Base-by-base conservation (phyloP, 2,113 vertebrate species). In the Pao palembangensis region DNA sequence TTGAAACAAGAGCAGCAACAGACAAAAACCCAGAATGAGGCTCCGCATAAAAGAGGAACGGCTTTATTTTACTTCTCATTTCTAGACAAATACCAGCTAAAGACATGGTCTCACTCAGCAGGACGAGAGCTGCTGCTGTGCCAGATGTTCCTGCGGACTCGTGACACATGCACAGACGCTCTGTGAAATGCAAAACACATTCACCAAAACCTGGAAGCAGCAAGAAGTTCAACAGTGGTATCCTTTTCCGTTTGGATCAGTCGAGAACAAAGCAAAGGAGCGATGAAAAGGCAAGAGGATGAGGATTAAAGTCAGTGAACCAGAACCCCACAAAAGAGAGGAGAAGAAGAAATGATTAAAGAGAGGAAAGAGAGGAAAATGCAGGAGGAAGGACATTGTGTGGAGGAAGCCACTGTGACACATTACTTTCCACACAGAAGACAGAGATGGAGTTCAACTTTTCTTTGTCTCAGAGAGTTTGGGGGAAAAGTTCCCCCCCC, bases 381-480 rank as follows among this genome's bases (percentile, higher is more conserved):
- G 67, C 55, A 67, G 4, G 34, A 73, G 52, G 68, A 51, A 73
- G 75, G 68, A 72, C 43, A 70, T 38, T 62, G 64, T 52, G 56
- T 15, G n/a, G 64, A 64, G 72, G 79, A 82, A 71, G 64, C 57
- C 19, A 47, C 67, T 64, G 48, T 60, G 69, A 75, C 59, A 60
- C 56, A 60, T 58, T 48, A 42, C 46, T 75, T 75, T 71, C 69
- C 57, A 64, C 52, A 55, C 67, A 43, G 56, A 79, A 54, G 51
- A 67, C 47, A 75, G 56, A 54, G 76, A 77, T 75, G 70, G 58
- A 74, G 64, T 60, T 67, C 15, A 78, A 74, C 70, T 85, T 84
- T 76, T 82, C 85, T 87, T 87, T 89, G 82, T 88, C 73, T 84
- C 54, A 69, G 12, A 76, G 60, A 76, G 62, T 81, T 57, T 25